A percentile compares a stretch with the other conserved stretches of the same genome.
These are phyloP conservation scores for Linhomoeus sp. DNA, from an alignment of 2,888 invertebrate genomes.

Conservation along the genomic window DNA sequence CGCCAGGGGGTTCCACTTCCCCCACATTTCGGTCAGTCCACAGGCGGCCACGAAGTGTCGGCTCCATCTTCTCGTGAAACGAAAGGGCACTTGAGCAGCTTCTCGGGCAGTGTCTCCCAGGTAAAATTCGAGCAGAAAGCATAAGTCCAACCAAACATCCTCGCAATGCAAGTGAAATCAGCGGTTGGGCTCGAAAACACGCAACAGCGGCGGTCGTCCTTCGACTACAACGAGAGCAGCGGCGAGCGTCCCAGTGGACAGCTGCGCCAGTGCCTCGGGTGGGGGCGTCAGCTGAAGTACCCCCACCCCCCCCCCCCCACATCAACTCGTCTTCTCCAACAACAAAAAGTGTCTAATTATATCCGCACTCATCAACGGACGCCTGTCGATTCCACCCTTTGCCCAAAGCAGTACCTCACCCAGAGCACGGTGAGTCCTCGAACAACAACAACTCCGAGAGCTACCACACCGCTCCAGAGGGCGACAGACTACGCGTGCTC, in stretches of 20 bases:
- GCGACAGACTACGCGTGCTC: slow-evolving; percentile 93
- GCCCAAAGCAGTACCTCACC: no score
- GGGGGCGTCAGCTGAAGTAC: neutral
- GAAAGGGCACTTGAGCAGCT: slow-evolving; percentile 16
- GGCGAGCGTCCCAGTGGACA: slow-evolving; percentile 10
- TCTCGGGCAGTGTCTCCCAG: slow-evolving; percentile 19
- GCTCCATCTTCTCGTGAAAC: slow-evolving; percentile 16
- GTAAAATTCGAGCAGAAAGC: no score
- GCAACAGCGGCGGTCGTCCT: neutral
- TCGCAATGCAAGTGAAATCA: neutral
- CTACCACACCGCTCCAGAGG: slow-evolving; percentile 36
- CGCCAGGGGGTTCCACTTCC: no score
- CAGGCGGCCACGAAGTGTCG: no score
- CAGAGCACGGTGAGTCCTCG: no score
- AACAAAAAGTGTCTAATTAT: neutral
- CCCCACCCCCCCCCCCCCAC: neutral
- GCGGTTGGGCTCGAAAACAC: neutral
- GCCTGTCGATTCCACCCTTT: no score
- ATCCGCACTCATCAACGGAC: no score
- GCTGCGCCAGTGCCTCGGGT: slow-evolving; percentile 8
- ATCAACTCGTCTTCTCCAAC: neutral
- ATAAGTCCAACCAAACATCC: no score
- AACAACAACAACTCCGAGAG: neutral
- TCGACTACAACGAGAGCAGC: neutral
- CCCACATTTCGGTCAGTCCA: no score